A percentile compares a stretch with the other conserved stretches of the same genome.
Evolutionary conservation across 2,888 invertebrate genomes (phyloP).

Genomic region (Drosophila nigritarsus): DNA sequence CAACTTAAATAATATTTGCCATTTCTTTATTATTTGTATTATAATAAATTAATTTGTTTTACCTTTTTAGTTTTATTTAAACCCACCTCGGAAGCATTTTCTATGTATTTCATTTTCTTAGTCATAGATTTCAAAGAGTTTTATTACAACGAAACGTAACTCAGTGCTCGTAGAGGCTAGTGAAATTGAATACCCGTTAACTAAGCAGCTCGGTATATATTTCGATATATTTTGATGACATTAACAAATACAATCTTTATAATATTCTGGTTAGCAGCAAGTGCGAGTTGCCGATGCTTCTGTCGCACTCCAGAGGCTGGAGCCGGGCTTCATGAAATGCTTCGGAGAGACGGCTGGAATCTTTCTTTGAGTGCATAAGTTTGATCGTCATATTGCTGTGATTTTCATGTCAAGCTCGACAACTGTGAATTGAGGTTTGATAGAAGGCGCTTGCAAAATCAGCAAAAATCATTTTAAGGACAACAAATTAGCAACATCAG

Average conservation of each 20-base stretch:
- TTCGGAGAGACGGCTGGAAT: constrained; percentile 4
- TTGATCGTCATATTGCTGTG: background rate
- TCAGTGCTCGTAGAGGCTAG: too few species aligned
- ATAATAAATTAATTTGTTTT: constrained; percentile 13
- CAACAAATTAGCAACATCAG: background rate
- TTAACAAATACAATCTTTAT: background rate
- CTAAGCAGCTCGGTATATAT: background rate
- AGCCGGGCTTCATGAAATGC: constrained; percentile 1
- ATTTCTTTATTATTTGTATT: background rate
- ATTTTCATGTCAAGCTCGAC: background rate
- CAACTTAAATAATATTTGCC: background rate
- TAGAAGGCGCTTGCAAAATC: background rate
- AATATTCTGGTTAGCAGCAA: constrained; percentile 9
- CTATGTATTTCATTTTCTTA: background rate
- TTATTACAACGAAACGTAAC: background rate
- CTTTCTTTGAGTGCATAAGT: constrained; percentile 4
- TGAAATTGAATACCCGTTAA: background rate
- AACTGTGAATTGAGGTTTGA: background rate
- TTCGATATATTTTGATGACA: background rate
- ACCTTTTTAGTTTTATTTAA: constrained; percentile 9
- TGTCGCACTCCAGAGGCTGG: background rate
- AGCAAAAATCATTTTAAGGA: background rate
- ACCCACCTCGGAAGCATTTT: too few species aligned
- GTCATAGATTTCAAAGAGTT: background rate
- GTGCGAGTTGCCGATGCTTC: constrained; percentile 2